These are phyloP conservation scores for Sycophila sp. DNA, from an alignment of 1,140 invertebrate species.

Conservation along the genomic window DNA sequence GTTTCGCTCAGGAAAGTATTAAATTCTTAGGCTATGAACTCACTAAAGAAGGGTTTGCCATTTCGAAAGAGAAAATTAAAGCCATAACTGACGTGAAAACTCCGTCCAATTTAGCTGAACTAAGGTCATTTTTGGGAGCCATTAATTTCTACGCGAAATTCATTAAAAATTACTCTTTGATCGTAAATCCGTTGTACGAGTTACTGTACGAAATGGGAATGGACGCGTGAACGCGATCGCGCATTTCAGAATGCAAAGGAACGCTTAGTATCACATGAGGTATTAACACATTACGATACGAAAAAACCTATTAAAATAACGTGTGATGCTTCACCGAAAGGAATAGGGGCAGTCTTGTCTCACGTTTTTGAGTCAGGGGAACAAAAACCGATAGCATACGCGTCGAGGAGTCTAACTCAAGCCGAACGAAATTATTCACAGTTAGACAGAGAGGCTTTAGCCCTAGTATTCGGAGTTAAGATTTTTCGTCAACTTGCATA, in stretches of 20 bases:
- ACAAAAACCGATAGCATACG: background rate
- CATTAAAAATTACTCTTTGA: constrained; percentile 3
- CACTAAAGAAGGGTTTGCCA: background rate
- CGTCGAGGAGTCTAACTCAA: background rate
- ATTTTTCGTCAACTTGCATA: constrained; percentile 8
- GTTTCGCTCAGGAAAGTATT: background rate
- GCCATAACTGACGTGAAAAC: background rate
- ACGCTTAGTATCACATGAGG: background rate
- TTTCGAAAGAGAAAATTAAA: background rate
- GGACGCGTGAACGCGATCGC: background rate
- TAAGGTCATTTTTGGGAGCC: constrained; percentile 9
- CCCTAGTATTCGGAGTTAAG: background rate
- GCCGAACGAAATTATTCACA: constrained; percentile 20
- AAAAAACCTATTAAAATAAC: constrained; percentile 7
- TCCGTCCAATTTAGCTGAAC: background rate
- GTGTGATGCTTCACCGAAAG: constrained; percentile 42
- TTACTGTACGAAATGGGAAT: constrained; percentile 3
- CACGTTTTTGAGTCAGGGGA: background rate
- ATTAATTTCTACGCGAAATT: constrained; percentile 28
- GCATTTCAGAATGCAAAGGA: constrained; percentile 15
- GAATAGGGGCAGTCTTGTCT: constrained; percentile 34
- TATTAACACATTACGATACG: constrained; percentile 13
- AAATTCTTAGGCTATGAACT: constrained; percentile 12
- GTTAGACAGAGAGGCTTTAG: constrained; percentile 8
- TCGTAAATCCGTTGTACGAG: constrained; percentile 9